A percentile compares a stretch with the other conserved stretches of the same genome.
These are phyloP conservation scores for Telmatochromis sp. DNA, from an alignment of 2,113 vertebrate genomes.

Conservation along the genomic window DNA sequence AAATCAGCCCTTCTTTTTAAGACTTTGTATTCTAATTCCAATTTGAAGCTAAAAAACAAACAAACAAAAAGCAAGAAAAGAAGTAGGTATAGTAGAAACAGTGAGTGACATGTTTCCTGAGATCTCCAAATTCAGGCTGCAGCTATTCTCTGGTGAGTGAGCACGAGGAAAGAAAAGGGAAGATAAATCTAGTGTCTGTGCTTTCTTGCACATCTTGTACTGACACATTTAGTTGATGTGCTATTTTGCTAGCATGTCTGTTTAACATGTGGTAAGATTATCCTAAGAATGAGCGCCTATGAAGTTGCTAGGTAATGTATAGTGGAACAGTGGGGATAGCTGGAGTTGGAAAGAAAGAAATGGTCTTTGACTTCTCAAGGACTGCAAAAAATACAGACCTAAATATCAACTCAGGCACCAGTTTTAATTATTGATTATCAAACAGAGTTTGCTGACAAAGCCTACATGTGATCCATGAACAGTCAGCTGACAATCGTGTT, in stretches of 20 bases:
- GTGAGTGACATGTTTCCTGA: background rate
- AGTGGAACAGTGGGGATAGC: background rate
- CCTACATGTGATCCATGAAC: background rate
- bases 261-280: background rate
- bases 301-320: background rate
- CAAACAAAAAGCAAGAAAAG: background rate
- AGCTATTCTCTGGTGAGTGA: background rate
- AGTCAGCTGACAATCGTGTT: background rate
- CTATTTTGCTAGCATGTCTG: background rate
- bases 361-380: constrained; percentile 1
- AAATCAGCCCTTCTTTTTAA: background rate
- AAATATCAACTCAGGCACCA: constrained; percentile 52
- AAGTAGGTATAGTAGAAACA: background rate
- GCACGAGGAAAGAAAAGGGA: background rate
- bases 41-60: background rate
- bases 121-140: background rate
- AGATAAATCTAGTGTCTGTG: background rate
- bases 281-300: background rate
- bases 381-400: constrained; percentile 23
- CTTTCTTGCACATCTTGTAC: background rate
- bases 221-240: background rate
- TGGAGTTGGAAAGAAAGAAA: background rate
- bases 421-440: constrained; percentile 59
- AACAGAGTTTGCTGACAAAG: constrained; percentile 18
- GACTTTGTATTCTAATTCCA: background rate